Conservation (phyloP, 2,113 vertebrate species). For the Stictonetta naevosa region DNA sequence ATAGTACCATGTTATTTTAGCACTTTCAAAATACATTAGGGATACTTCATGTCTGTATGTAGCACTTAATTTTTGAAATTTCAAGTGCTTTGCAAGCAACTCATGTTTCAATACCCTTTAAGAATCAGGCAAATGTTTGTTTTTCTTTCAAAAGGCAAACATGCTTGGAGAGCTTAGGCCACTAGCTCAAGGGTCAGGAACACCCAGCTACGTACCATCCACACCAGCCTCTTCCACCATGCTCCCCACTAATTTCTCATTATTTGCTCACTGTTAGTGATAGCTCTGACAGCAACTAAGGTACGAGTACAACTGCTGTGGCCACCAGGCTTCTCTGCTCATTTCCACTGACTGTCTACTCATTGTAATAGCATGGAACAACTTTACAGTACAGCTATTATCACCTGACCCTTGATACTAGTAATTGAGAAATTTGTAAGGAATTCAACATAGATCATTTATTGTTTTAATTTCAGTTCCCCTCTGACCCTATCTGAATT, state of each 20-base stretch:
- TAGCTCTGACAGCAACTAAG: background rate
- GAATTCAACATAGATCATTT: background rate
- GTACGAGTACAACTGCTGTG: background rate
- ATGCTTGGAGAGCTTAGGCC: background rate
- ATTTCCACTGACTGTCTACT: background rate
- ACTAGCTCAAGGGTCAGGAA: background rate
- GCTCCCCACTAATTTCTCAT: rapidly evolving
- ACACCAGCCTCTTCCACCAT: background rate
- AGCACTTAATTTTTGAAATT: background rate
- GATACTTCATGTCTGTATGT: background rate
- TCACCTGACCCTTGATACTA: background rate
- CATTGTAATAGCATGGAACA: background rate
- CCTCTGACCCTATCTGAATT: background rate
- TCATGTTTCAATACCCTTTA: background rate
- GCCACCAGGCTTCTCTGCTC: background rate
- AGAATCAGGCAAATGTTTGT: background rate
- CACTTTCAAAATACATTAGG: background rate
- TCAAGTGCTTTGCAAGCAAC: background rate
- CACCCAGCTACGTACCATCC: rapidly evolving
- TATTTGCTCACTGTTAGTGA: rapidly evolving
- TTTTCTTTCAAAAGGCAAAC: background rate
- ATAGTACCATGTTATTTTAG: background rate
- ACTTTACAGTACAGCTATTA: background rate
- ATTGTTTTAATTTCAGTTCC: background rate
- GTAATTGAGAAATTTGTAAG: background rate